These are phyloP conservation scores for Pocillopora grandis DNA, from an alignment of 92 coral and sea anemone species.

Conservation along the genomic window DNA sequence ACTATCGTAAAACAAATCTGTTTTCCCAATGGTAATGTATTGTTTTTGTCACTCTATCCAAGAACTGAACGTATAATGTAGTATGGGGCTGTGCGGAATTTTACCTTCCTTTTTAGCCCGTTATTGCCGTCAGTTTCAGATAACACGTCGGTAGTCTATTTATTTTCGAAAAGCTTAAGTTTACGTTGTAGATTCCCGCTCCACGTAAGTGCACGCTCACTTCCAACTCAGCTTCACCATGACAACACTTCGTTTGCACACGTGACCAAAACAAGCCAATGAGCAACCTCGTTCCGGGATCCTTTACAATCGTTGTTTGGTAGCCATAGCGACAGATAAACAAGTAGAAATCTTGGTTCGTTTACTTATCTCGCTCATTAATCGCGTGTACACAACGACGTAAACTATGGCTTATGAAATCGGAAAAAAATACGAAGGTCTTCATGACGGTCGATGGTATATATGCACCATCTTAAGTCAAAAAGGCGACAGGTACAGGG, in stretches of 20 bases:
- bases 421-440: not conserved
- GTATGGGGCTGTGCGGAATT: too few relatives aligned
- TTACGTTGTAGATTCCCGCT: too few relatives aligned
- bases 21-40: too few relatives aligned
- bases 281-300: not conserved
- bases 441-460: slow-evolving; percentile 16
- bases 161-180: too few relatives aligned
- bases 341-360: not conserved
- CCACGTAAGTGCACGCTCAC: too few relatives aligned
- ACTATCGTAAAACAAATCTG: too few relatives aligned
- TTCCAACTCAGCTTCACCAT: not conserved
- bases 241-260: not conserved
- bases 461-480: not conserved
- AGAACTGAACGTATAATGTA: too few relatives aligned
- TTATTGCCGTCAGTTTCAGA: not conserved
- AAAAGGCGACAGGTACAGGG: not conserved
- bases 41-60: too few relatives aligned
- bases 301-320: not conserved
- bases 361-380: not conserved
- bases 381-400: not conserved
- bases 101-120: not conserved
- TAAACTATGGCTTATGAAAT: not conserved
- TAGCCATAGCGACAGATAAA: not conserved
- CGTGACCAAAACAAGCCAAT: not conserved
- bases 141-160: not conserved